phyloP scores from a whole-genome alignment of 1,140 invertebrate species.

The Camponotus pennsylvanicus region DNA sequence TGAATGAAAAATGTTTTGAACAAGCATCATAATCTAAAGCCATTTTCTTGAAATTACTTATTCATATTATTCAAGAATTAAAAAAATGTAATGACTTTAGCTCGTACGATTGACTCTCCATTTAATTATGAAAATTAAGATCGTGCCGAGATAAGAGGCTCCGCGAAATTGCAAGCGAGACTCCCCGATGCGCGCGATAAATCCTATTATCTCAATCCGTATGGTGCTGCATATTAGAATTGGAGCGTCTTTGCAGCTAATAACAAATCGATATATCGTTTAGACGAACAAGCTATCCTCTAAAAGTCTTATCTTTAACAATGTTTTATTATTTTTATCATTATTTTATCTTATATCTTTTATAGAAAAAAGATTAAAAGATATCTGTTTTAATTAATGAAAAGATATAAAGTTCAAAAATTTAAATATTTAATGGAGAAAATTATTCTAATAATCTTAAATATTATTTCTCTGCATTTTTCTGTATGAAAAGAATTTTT shows the following conservation, averaged over 20 bases:
- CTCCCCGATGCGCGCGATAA: neutral
- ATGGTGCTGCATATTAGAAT: conserved; percentile 7
- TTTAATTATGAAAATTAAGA: conserved; percentile 55
- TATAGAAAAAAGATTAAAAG: neutral
- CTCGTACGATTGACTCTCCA: neutral
- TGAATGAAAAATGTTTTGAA: neutral
- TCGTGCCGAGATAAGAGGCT: neutral
- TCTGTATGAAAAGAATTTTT: neutral
- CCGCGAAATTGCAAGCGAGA: conserved; percentile 2
- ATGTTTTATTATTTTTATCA: neutral
- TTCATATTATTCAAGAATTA: conserved; percentile 11
- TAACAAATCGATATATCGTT: neutral
- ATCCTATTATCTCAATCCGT: conserved; percentile 47
- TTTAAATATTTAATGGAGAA: neutral
- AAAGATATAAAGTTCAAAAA: neutral
- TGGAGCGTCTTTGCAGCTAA: neutral
- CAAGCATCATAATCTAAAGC: conserved; percentile 1
- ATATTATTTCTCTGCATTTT: neutral
- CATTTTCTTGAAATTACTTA: conserved; percentile 5
- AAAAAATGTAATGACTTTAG: neutral
- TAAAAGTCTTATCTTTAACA: neutral
- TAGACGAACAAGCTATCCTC: neutral
- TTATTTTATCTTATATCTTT: neutral
- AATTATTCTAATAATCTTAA: neutral
- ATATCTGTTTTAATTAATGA: neutral